Evolutionary conservation across 53 echinoderm and acorn worm genomes (phyloP), one percentile per base, ranked within the genome.

Genomic region (Paelopatides confundens): DNA sequence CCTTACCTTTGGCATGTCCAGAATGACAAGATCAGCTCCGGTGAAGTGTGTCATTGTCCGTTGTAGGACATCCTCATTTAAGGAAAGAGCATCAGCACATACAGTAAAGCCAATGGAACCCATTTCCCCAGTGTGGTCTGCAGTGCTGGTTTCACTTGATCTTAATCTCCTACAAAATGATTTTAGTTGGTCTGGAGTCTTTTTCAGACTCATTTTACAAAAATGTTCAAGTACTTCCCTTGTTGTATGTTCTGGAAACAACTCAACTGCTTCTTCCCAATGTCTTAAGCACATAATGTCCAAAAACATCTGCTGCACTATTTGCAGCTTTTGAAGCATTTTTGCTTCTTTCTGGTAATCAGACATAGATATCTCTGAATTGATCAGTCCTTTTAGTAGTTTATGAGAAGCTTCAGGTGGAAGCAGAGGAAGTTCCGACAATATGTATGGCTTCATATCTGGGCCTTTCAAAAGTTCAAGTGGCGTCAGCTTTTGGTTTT

Each of bases 1-100:
- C 17, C 69, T 69, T 17, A 69, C 69, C 35, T 69, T 34, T 69
- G 69, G 69, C 33, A 32, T 69, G 69, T 69, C 69, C 36, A 69
- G 35, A 32, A 69, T 29, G 14, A 69, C 34, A 31, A 69, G 33
- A 34, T 69, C 69, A 33, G 33, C 35, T 69, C 69, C 69, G 30
- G 69, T 32, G 33, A 69, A 69, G 31, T 69, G 69, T 2, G 69
- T 31, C 35, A 69, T 34, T 69, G 31, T 32, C 69, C 33, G 31
- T 34, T 36, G 30, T 31, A 69, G 30, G 31, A 10, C 33, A 36
- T 69, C 69, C 33, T 69, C 69, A 8, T 69, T 15, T 12, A 69
- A 32, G 13, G n/a, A n/a, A n/a, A 32, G 69, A 11, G 33, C 11
- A 12, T 33, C 69, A 34, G 69, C 33, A 17, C 34, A 32, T 34